These are phyloP conservation scores for Eustalomyia histrio DNA, from an alignment of 2,888 invertebrate genomes.

Conservation along the genomic window DNA sequence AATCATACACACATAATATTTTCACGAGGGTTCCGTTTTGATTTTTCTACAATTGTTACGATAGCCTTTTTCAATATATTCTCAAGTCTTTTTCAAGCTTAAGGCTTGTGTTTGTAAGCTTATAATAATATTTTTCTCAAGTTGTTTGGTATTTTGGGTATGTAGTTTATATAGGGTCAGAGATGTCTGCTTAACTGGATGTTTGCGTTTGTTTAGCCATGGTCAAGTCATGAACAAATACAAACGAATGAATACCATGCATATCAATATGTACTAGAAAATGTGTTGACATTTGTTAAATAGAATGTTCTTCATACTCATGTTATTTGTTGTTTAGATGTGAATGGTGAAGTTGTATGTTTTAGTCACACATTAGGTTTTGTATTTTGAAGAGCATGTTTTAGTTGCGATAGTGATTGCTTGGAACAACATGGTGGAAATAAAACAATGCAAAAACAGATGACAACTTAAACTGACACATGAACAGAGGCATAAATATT, in stretches of 20 bases:
- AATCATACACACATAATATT: no score
- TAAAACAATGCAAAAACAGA: slow-evolving; percentile 41
- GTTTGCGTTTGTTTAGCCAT: not conserved
- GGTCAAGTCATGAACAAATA: slow-evolving; percentile 51
- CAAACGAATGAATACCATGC: not conserved
- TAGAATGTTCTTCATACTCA: slow-evolving; percentile 30
- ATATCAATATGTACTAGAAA: slow-evolving; percentile 6
- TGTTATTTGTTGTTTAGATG: slow-evolving; percentile 2
- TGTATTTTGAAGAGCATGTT: not conserved
- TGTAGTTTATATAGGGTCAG: not conserved
- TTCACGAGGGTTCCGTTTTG: no score
- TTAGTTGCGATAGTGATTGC: slow-evolving; percentile 14
- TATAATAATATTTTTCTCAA: no score
- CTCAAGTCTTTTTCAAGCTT: no score
- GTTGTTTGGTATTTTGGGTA: no score
- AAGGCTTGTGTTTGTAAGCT: no score
- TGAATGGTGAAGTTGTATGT: not conserved
- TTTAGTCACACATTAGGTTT: not conserved
- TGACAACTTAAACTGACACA: slow-evolving; percentile 55
- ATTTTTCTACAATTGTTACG: no score
- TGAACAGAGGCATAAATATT: slow-evolving; percentile 42
- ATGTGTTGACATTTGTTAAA: slow-evolving; percentile 61
- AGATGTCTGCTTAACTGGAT: not conserved
- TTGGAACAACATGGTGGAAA: not conserved
- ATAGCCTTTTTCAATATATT: no score